Conservation (phyloP, 2,888 invertebrate genomes). For the Andrena flavipes region DNA sequence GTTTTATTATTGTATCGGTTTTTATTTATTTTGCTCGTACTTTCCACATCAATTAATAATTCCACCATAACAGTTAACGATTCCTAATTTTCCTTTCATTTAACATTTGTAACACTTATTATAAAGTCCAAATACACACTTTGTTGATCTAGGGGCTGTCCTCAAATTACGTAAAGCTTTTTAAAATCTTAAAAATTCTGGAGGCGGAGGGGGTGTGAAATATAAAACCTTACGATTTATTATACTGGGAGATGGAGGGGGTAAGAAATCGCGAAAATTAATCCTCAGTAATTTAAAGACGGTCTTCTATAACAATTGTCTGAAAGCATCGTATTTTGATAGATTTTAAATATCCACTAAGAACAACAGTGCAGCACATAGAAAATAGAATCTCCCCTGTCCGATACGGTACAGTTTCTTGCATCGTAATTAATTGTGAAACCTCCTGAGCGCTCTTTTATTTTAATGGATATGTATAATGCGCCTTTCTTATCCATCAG, state of each 20-base stretch:
- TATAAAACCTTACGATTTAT: too few species aligned
- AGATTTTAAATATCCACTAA: background rate
- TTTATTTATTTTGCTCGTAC: background rate
- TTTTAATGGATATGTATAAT: background rate
- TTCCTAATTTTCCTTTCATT: background rate
- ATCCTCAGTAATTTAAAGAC: too few species aligned
- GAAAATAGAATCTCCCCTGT: background rate
- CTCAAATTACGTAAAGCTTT: too few species aligned
- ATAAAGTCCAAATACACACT: background rate
- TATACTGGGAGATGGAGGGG: too few species aligned
- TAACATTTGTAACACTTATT: background rate
- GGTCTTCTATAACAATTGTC: too few species aligned
- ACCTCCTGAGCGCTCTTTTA: background rate
- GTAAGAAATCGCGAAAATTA: too few species aligned
- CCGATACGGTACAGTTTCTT: background rate
- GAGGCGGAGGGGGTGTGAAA: too few species aligned
- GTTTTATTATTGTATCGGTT: background rate
- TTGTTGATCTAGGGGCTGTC: too few species aligned
- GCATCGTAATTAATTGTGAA: constrained; percentile 18
- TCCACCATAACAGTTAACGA: background rate
- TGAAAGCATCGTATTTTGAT: background rate
- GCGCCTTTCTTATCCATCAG: constrained; percentile 1
- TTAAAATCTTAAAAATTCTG: too few species aligned
- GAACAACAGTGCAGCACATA: background rate
- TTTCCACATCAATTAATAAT: constrained; percentile 1